Conservation (phyloP, 2,888 invertebrate species). For the Nesidiocoris tenuis region DNA sequence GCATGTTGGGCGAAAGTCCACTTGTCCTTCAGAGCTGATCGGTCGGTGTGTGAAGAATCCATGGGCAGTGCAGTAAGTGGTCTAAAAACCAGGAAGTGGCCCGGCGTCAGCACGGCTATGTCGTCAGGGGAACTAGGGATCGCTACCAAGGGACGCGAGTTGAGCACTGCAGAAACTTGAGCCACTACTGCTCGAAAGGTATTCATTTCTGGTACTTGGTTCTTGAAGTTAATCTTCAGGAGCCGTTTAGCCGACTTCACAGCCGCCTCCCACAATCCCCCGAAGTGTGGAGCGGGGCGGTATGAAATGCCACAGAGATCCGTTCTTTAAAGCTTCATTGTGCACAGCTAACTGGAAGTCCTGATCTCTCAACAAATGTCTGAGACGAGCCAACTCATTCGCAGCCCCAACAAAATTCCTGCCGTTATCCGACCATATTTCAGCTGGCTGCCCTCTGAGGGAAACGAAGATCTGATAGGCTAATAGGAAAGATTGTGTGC, state of each 20-base stretch:
- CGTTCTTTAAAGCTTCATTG: background rate
- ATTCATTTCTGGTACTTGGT: slow-evolving; percentile 16
- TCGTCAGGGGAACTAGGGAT: background rate
- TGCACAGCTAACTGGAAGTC: background rate
- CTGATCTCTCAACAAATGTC: background rate
- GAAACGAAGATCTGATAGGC: background rate
- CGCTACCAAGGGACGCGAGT: slow-evolving; percentile 26
- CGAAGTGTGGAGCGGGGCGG: slow-evolving; percentile 23
- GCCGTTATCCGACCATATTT: background rate
- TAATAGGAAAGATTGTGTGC: background rate
- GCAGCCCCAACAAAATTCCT: background rate
- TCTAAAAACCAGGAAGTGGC: background rate
- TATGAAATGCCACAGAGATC: slow-evolving; percentile 12
- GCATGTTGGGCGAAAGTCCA: background rate
- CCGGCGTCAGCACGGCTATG: background rate
- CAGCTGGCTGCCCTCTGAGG: background rate
- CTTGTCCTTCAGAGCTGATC: background rate
- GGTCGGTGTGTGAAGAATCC: background rate
- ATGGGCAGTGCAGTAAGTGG: background rate
- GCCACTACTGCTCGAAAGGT: slow-evolving; percentile 1
- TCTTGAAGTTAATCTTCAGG: background rate
- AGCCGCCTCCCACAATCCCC: slow-evolving; percentile 31
- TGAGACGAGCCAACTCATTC: background rate
- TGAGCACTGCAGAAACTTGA: slow-evolving; percentile 16
- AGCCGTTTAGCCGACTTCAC: slow-evolving; percentile 26